Percentiles rank a stretch among this genome's conserved stretches.
Conservation (phyloP, 2,888 invertebrate species). For the Hanleya hanleyi region DNA sequence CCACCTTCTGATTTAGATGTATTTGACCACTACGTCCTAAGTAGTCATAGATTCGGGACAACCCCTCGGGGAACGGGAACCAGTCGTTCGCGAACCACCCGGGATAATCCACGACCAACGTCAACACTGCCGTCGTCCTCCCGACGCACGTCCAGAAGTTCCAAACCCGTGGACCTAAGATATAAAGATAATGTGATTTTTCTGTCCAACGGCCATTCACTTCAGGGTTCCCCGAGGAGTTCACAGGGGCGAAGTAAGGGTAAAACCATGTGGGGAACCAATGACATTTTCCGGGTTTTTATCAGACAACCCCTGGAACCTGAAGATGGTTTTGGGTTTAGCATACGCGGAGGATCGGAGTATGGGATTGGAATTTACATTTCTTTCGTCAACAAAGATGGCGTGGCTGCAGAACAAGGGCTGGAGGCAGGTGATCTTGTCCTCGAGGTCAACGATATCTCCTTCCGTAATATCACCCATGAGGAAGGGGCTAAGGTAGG, state of each 20-base stretch:
- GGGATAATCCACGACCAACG: neutral
- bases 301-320: slow-evolving; percentile 33
- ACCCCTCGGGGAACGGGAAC: slow-evolving; percentile 19
- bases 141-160: neutral
- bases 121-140: slow-evolving; percentile 1
- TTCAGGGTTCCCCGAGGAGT: neutral
- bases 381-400: slow-evolving; percentile 94
- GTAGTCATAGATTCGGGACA: slow-evolving; percentile 27
- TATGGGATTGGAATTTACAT: slow-evolving; percentile 96
- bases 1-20: slow-evolving; percentile 52
- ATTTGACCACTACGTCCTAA: slow-evolving; percentile 50
- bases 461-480: slow-evolving; percentile 78
- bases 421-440: slow-evolving; percentile 87
- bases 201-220: neutral
- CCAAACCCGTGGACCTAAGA: neutral
- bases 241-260: neutral
- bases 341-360: slow-evolving; percentile 95
- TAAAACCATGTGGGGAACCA: neutral
- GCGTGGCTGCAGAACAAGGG: slow-evolving; percentile 92
- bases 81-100: slow-evolving; percentile 10
- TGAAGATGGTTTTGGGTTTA: slow-evolving; percentile 83
- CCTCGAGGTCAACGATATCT: slow-evolving; percentile 92
- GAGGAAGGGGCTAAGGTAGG: slow-evolving; percentile 65
- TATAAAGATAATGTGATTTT: neutral
- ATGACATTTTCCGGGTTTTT: slow-evolving; percentile 18